These are phyloP conservation scores for Xenentodon cancila DNA, from an alignment of 2,797 vertebrate genomes.

Conservation along the genomic window DNA sequence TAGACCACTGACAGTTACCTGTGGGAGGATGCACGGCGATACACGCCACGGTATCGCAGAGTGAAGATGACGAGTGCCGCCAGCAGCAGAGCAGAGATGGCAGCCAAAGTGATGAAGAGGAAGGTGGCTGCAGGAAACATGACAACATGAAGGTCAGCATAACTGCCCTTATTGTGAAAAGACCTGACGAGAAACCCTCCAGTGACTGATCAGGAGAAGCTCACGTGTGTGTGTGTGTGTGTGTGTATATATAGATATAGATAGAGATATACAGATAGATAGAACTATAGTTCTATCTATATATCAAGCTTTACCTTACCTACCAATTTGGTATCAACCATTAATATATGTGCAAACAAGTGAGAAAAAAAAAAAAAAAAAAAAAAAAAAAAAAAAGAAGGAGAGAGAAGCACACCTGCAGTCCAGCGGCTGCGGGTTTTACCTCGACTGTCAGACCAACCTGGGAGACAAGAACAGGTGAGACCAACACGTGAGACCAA, in stretches of 20 bases:
- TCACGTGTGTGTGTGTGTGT: too few species aligned
- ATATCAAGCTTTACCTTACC: too few species aligned
- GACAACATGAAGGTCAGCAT: background rate
- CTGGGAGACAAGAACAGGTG: conserved; percentile 27
- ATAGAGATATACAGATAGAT: too few species aligned
- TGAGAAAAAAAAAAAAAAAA: too few species aligned
- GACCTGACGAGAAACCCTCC: background rate
- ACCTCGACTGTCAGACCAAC: background rate
- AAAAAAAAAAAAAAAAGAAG: too few species aligned
- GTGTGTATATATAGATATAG: too few species aligned
- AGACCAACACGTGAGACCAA: background rate
- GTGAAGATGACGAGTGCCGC: conserved; percentile 63
- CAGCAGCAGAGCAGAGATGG: conserved; percentile 68
- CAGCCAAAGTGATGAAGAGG: conserved; percentile 68
- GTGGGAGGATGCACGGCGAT: background rate
- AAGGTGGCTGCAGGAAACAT: conserved; percentile 65
- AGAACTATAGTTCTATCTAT: too few species aligned
- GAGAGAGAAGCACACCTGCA: too few species aligned
- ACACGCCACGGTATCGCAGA: conserved; percentile 44
- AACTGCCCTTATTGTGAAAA: conserved; percentile 7
- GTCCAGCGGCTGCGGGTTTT: conserved; percentile 50
- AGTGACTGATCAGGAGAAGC: too few species aligned
- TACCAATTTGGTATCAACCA: too few species aligned
- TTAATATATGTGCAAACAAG: too few species aligned
- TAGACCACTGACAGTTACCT: conserved; percentile 35